Evolutionary conservation across 2,113 vertebrate species (phyloP).

Genomic region (Microcebus jonahi): DNA sequence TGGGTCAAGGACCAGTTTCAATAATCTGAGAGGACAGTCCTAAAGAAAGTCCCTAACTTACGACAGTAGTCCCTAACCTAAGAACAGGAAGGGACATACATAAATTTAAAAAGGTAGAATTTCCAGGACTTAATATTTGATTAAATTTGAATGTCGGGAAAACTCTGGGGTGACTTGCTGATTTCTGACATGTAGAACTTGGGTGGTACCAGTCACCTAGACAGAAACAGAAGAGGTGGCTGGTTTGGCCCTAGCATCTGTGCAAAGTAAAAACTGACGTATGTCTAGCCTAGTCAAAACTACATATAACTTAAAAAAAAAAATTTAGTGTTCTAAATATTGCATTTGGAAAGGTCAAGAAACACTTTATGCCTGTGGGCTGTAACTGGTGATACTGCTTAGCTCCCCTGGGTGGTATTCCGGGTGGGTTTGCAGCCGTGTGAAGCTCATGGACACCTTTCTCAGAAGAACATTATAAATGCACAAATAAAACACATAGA

Average conservation of each 20-base stretch:
- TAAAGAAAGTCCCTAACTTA: neutral
- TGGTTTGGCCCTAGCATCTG: neutral
- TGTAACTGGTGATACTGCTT: neutral
- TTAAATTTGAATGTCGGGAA: neutral
- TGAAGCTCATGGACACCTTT: neutral
- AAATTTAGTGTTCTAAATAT: neutral
- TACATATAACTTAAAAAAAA: neutral
- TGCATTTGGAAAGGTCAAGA: slow-evolving; percentile 15
- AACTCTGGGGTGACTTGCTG: neutral
- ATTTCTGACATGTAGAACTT: neutral
- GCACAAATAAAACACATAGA: slow-evolving; percentile 9
- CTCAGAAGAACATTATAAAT: slow-evolving; percentile 17
- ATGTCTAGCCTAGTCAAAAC: neutral
- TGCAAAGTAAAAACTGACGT: neutral
- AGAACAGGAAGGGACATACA: neutral
- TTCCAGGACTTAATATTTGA: neutral
- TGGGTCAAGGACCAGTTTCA: neutral
- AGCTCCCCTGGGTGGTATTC: neutral
- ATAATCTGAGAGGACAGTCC: neutral
- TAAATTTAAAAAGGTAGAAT: neutral
- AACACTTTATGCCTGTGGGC: neutral
- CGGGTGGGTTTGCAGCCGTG: neutral
- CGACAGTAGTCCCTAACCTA: neutral
- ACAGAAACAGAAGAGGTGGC: neutral
- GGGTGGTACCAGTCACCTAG: neutral